Evolutionary conservation across 2,888 invertebrate genomes (phyloP), one percentile per base, ranked within the genome.

Genomic region (Limnephilus lunatus): DNA sequence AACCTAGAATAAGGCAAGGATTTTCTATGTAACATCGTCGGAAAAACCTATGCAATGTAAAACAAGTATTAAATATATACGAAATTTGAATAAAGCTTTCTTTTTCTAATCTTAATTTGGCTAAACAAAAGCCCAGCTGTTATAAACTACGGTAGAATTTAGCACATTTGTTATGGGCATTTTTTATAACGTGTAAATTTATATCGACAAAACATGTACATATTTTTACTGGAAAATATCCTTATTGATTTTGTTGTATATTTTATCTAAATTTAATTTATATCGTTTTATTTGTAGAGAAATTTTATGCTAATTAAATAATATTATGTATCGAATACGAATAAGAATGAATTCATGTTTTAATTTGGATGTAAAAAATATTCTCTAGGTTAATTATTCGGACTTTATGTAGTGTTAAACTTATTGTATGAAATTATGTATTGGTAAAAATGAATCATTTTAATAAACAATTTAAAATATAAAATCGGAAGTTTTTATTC

Each of bases 251-350:
- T 83, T 90, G 11, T 83, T 81, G 90, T 90, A 90, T 90, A 90
- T 90, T 90, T 90, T 90, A 90, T 90, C 90, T 39, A 90, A 39
- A 90, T 90, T 90, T 83, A 83, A 83, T 82, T 48, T 81, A 81
- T 81, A 90, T 83, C 83, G 90, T 90, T 90, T 90, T 87, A 30
- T 31, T 81, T 83, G 90, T 90, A 90, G 90, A 90, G 83, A 90
- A 87, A 90, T 81, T 90, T 90, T 53, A 90, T 90, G 82, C 90
- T 81, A 83, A 83, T 83, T 83, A 81, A 39, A 81, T 83, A 39
- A 81, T 83, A 32, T 35, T 48, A 32, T 83, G 83, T 90, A 90
- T 90, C 31, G 87, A 91, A 85, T 87, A 86, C 80, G n/a, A 35
- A 91, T 91, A 91, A 88, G 48, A 53, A 91, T 88, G n/a, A 5